phyloP scores from a whole-genome alignment of 2,797 vertebrate species.

The Apodemus agrarius region DNA sequence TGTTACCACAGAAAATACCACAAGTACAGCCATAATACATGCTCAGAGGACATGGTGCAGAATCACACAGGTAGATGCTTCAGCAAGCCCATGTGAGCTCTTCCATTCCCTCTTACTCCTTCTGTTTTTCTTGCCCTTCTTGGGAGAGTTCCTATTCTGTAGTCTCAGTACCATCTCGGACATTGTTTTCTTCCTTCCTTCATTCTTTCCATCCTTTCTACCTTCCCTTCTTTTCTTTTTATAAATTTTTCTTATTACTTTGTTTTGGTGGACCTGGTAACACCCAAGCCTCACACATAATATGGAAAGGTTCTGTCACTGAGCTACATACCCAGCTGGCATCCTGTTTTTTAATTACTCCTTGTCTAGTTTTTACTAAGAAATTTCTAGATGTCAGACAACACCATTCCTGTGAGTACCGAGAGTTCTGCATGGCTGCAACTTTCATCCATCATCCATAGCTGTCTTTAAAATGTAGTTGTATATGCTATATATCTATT shows the following conservation, averaged over 20 bases:
- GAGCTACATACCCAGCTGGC: not conserved
- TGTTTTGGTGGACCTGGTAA: not conserved
- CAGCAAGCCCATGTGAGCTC: not conserved
- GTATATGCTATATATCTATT: not conserved
- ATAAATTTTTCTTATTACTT: not conserved
- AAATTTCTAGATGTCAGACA: not conserved
- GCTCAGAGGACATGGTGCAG: accelerated
- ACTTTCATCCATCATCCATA: not conserved
- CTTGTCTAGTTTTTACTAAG: not conserved
- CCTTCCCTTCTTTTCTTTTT: too few relatives aligned
- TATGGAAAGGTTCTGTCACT: too few relatives aligned
- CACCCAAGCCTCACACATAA: not conserved
- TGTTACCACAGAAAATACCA: not conserved
- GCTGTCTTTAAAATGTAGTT: not conserved
- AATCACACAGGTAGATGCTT: too few relatives aligned
- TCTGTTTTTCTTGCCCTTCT: not conserved
- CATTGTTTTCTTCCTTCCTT: not conserved
- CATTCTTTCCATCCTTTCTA: too few relatives aligned
- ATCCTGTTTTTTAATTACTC: not conserved
- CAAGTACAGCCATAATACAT: too few relatives aligned
- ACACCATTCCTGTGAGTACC: not conserved
- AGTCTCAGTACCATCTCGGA: not conserved
- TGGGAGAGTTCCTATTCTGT: accelerated
- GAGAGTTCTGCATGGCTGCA: not conserved
- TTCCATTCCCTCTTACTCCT: not conserved